Conservation (phyloP, 2,113 vertebrate genomes). For the Petromus typicus region DNA sequence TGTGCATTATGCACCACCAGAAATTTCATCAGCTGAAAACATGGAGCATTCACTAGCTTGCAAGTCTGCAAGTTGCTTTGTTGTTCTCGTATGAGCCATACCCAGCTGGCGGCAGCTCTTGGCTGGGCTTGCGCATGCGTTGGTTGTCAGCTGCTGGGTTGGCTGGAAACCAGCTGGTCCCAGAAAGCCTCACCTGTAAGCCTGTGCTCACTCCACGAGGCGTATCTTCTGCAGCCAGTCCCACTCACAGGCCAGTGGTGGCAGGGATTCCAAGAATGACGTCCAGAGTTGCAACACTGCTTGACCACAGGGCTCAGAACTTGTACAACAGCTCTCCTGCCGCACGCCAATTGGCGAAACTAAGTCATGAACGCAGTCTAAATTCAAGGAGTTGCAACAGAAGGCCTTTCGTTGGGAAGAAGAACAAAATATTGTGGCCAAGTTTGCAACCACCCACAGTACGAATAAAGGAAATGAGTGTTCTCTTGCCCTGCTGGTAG, state of each 20-base stretch:
- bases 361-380: not conserved
- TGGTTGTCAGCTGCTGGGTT: constrained; percentile 10
- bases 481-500: not conserved
- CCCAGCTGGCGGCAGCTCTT: not conserved
- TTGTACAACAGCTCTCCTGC: not conserved
- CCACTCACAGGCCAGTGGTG: not conserved
- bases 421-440: not conserved
- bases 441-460: not conserved
- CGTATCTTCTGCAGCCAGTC: not conserved
- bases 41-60: not conserved
- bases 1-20: not conserved
- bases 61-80: not conserved
- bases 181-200: constrained; percentile 32
- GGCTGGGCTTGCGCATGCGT: not conserved
- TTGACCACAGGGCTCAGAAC: not conserved
- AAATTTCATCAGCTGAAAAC: not conserved
- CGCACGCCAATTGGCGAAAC: not conserved
- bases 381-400: not conserved
- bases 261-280: not conserved
- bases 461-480: not conserved
- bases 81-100: not conserved
- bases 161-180: constrained; percentile 27
- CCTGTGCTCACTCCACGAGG: not conserved
- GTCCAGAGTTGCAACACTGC: not conserved
- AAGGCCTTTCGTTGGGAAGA: not conserved